These are phyloP conservation scores for Cotesia vestalis DNA, from an alignment of 1,140 invertebrate species.

Conservation along the genomic window DNA sequence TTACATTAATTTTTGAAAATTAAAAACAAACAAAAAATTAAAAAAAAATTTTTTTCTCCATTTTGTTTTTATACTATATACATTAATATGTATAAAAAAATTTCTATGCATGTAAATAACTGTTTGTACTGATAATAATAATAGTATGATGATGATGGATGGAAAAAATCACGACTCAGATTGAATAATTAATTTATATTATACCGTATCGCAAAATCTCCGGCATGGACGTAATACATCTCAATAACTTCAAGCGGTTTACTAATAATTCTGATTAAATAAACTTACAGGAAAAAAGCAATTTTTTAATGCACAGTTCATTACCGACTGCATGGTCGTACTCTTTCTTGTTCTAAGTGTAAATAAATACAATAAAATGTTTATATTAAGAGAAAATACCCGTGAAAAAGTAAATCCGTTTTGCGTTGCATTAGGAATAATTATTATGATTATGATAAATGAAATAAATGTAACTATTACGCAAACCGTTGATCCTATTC, in stretches of 20 bases:
- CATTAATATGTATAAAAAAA: too few relatives aligned
- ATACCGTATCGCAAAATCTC: conserved; percentile 1
- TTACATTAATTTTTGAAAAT: too few relatives aligned
- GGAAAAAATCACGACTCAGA: neutral
- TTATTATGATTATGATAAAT: too few relatives aligned
- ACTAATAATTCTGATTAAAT: conserved; percentile 49
- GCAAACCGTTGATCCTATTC: neutral
- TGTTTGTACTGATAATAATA: neutral
- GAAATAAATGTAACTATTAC: too few relatives aligned
- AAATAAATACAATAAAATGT: too few relatives aligned
- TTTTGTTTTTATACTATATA: too few relatives aligned
- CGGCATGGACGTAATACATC: conserved; percentile 1
- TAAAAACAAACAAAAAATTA: too few relatives aligned
- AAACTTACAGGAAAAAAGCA: conserved; percentile 35
- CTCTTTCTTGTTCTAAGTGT: neutral
- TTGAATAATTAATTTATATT: neutral
- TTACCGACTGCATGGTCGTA: neutral
- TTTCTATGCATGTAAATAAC: too few relatives aligned
- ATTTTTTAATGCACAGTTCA: conserved; percentile 9
- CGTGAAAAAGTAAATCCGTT: too few relatives aligned
- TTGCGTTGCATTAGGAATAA: too few relatives aligned
- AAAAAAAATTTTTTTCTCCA: too few relatives aligned
- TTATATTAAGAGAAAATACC: too few relatives aligned
- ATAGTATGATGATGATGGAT: neutral
- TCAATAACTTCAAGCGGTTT: conserved; percentile 39